Evolutionary conservation across 2,113 vertebrate species (phyloP).

Genomic region (Pluvianellus socialis): DNA sequence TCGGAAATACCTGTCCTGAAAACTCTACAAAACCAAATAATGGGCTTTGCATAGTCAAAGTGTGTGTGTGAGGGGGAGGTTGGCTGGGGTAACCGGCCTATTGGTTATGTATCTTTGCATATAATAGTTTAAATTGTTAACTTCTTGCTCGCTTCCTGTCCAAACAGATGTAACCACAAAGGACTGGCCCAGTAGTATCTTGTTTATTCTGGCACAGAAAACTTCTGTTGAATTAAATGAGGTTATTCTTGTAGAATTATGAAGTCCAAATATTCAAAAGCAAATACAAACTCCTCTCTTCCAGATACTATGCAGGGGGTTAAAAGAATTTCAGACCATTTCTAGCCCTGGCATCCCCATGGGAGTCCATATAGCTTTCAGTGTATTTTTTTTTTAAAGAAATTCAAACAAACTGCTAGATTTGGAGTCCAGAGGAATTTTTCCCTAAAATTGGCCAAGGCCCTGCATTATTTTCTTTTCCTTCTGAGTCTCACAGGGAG

Average conservation of each 20-base stretch:
- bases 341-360: neutral
- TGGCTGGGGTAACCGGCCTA: neutral
- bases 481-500: neutral
- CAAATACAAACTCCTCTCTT: neutral
- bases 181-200: neutral
- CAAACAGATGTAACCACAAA: neutral
- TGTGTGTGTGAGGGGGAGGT: too few species aligned
- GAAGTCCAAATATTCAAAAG: neutral
- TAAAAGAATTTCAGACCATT: neutral
- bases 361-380: neutral
- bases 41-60: neutral
- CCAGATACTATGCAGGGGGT: neutral
- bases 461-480: neutral
- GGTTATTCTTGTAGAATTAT: neutral
- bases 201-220: neutral
- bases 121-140: neutral
- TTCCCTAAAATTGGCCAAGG: neutral
- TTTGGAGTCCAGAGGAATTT: neutral
- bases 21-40: neutral
- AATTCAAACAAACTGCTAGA: neutral
- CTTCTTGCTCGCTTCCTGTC: neutral
- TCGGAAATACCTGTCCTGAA: neutral
- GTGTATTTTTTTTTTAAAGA: neutral
- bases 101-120: neutral
- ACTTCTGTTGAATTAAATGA: neutral